These are phyloP conservation scores for Callosobruchus maculatus DNA, from an alignment of 2,888 invertebrate species.

Conservation along the genomic window DNA sequence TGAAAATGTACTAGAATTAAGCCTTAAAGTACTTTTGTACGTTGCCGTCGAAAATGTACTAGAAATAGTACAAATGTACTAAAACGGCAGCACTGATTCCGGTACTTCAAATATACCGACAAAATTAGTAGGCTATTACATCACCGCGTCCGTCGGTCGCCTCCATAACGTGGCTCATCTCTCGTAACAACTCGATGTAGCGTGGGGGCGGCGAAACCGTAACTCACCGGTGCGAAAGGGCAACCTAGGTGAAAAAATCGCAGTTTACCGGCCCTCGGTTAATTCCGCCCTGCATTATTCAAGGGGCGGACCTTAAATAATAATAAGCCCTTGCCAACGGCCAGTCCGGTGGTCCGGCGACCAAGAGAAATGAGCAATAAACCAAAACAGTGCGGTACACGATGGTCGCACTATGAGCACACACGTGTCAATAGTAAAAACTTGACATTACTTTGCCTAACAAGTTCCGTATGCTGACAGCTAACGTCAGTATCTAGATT, in stretches of 20 bases:
- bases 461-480: too few relatives aligned
- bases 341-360: background rate
- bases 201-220: background rate
- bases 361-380: background rate
- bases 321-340: conserved; percentile 14
- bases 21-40: too few relatives aligned
- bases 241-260: background rate
- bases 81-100: too few relatives aligned
- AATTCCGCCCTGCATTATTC: conserved; percentile 29
- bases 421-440: too few relatives aligned
- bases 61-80: too few relatives aligned
- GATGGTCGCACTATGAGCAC: background rate
- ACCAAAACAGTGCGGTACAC: background rate
- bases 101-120: too few relatives aligned
- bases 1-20: too few relatives aligned
- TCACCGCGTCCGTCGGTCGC: too few relatives aligned
- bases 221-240: background rate
- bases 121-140: background rate
- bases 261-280: conserved; percentile 11
- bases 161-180: background rate
- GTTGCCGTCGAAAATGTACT: too few relatives aligned
- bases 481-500: too few relatives aligned
- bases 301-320: conserved; percentile 20
- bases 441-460: too few relatives aligned
- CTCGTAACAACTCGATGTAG: background rate